Evolutionary conservation across 2,113 vertebrate genomes (phyloP).

Genomic region (Rhegmatorhina hoffmannsi): DNA sequence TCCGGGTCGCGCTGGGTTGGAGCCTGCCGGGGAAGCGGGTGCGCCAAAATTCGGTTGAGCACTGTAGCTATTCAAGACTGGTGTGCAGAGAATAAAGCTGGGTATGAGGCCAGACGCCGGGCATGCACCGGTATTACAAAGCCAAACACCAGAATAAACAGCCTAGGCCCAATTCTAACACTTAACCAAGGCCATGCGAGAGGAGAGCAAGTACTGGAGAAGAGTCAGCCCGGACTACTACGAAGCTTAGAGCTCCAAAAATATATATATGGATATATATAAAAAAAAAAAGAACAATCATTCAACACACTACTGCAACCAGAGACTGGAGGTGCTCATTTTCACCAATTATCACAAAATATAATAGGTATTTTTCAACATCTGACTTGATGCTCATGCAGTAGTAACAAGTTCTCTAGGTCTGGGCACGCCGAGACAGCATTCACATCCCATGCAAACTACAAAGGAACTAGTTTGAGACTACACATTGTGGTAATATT

Average conservation of each 20-base stretch:
- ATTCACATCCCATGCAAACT: slow-evolving; percentile 91
- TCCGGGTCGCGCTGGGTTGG: slow-evolving; percentile 93
- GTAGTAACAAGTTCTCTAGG: slow-evolving; percentile 77
- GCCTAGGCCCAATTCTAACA: slow-evolving; percentile 85
- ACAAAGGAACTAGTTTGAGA: slow-evolving; percentile 85
- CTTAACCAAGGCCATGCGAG: slow-evolving; percentile 87
- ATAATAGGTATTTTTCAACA: slow-evolving; percentile 75
- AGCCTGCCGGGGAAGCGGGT: slow-evolving; percentile 88
- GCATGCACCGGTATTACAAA: slow-evolving; percentile 83
- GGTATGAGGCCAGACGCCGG: slow-evolving; percentile 84
- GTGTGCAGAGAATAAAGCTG: slow-evolving; percentile 88
- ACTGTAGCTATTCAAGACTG: slow-evolving; percentile 88
- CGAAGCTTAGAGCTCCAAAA: slow-evolving; percentile 83
- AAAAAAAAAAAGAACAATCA: slow-evolving; percentile 71
- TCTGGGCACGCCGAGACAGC: slow-evolving; percentile 83
- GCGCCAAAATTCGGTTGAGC: slow-evolving; percentile 90
- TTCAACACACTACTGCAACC: slow-evolving; percentile 81
- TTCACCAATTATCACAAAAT: slow-evolving; percentile 80
- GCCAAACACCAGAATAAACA: slow-evolving; percentile 84
- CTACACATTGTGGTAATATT: slow-evolving; percentile 84
- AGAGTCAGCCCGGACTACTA: slow-evolving; percentile 84
- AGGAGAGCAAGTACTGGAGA: slow-evolving; percentile 81
- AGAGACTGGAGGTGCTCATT: slow-evolving; percentile 75
- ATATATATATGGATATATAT: slow-evolving; percentile 74
- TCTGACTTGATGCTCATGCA: slow-evolving; percentile 84